Base-by-base conservation (phyloP, 2,888 invertebrate species). In the Leucophenga montana region DNA sequence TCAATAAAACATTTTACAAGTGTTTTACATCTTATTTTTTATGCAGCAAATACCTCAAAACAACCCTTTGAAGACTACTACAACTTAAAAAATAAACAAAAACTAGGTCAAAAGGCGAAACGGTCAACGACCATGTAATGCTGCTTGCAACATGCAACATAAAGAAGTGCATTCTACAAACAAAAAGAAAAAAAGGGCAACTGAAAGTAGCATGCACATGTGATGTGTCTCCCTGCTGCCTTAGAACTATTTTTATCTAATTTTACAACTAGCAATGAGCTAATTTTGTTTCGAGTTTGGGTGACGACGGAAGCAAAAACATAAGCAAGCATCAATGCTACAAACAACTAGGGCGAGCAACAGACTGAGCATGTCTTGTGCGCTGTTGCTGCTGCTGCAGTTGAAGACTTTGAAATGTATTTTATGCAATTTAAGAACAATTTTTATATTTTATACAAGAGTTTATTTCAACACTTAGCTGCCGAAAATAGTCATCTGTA, bases 61-160 rank as follows among this genome's bases (percentile, higher is more conserved):
- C 8, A 39, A 39, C 39, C 11, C 9, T 50, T 50, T 50, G 11
- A 50, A 50, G 39, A 50, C 5, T 50, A 16, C 16, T 48, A 6
- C 48, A 48, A 16, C 48, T 48, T n/a, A 50, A 14, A n/a, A 50
- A 16, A 50, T 11, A 50, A 16, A 50, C 44, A 27, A 18, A 70
- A 81, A 84, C 72, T 81, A 75, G 81, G 84, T 78, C 81, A 81
- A 81, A 81, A 81, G 81, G 84, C 81, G 82, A 81, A 75, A 74
- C 76, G 84, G 81, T 84, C 81, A 83, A 77, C 79, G 81, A 81
- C 84, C 39, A 39, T 11, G 11, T 11, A 39, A 11, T 39, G 39
- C 39, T 39, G 39, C 39, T 11, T 53, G 16, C 53, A 20, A 16
- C 18, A 16, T 53, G 16, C 53, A 20, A 16, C 18, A 20, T 20